Conservation (phyloP, 1,140 invertebrate genomes). For the Polypedilum vanderplanki region DNA sequence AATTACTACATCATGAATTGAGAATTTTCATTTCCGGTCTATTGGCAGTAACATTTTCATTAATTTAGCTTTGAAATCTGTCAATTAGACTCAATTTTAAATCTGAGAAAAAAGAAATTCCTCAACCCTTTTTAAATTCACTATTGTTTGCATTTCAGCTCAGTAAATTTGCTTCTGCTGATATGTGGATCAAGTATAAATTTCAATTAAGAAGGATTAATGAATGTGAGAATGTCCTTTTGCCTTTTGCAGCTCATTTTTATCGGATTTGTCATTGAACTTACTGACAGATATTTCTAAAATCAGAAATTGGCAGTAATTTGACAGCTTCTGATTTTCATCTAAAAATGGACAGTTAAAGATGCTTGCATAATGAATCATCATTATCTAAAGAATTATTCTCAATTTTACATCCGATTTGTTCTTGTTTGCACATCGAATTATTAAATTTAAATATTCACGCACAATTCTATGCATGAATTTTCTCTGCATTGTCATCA, state of each 20-base stretch:
- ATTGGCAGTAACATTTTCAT: neutral
- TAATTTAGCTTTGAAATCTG: constrained; percentile 24
- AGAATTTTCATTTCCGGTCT: neutral
- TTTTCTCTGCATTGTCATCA: neutral
- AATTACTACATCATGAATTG: constrained; percentile 3
- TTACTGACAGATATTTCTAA: constrained; percentile 5
- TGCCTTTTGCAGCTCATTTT: neutral
- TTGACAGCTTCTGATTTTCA: neutral
- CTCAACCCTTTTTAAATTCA: no score
- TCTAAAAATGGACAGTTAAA: neutral
- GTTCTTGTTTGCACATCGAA: constrained; percentile 22
- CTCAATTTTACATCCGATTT: neutral
- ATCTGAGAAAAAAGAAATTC: neutral
- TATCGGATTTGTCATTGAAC: constrained; percentile 23
- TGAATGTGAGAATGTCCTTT: neutral
- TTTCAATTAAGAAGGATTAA: constrained; percentile 23
- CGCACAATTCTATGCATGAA: neutral
- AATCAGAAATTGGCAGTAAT: neutral
- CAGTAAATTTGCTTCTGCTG: neutral
- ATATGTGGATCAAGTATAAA: neutral
- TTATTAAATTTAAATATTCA: constrained; percentile 5
- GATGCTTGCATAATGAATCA: neutral
- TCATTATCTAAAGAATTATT: constrained; percentile 6
- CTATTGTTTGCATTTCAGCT: neutral
- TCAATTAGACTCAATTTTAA: neutral